Percentiles rank a stretch among this genome's conserved stretches.
Conservation (phyloP, 1,140 invertebrate species). For the Ceratoteleas bidentatus region DNA sequence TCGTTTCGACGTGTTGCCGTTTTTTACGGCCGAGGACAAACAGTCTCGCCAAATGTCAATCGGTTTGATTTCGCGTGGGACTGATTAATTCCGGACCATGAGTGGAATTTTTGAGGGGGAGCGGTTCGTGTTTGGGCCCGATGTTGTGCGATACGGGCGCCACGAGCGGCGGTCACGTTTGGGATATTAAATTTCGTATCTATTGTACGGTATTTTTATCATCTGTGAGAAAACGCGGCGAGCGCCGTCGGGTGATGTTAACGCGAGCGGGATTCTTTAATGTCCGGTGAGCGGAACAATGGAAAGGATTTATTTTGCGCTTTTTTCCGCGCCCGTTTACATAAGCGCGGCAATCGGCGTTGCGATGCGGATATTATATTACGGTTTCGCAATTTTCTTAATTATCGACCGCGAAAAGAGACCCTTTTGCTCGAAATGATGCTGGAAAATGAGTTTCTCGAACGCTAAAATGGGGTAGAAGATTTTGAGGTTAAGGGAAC, state of each 20-base stretch:
- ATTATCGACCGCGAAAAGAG: too few species aligned
- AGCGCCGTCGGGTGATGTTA: constrained; percentile 28
- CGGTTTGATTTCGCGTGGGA: constrained; percentile 25
- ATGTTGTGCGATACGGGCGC: constrained; percentile 38
- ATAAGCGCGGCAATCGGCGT: too few species aligned
- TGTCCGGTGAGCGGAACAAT: constrained; percentile 17
- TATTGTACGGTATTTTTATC: constrained; percentile 54
- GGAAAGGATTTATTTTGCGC: constrained; percentile 4
- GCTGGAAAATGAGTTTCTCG: too few species aligned
- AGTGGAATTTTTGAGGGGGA: constrained; percentile 31
- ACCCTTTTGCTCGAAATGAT: too few species aligned
- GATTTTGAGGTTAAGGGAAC: too few species aligned
- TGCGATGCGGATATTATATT: too few species aligned
- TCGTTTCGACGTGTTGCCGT: neutral
- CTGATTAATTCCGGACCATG: constrained; percentile 34
- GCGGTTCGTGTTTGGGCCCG: constrained; percentile 24
- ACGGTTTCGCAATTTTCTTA: too few species aligned
- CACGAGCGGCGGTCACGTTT: constrained; percentile 53
- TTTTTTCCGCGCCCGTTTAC: too few species aligned
- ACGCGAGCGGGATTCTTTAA: constrained; percentile 24
- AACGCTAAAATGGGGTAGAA: too few species aligned
- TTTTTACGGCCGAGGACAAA: neutral
- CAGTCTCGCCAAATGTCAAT: constrained; percentile 20
- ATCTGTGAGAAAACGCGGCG: constrained; percentile 46
- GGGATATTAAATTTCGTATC: constrained; percentile 60